Evolutionary conservation across 2,888 invertebrate species (phyloP).

Genomic region (Ctenicera cuprea): DNA sequence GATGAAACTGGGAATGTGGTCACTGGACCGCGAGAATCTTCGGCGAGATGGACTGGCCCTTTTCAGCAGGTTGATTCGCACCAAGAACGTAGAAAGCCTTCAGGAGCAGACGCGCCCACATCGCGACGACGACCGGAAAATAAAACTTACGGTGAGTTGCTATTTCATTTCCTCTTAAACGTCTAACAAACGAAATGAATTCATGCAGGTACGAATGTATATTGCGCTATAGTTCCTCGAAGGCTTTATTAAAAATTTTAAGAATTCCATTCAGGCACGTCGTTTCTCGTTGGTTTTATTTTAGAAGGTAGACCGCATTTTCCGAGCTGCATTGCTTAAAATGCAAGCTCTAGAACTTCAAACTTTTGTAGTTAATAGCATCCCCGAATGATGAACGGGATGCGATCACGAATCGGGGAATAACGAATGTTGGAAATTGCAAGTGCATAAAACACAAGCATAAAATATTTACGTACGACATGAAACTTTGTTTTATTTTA

Average conservation of each 20-base stretch:
- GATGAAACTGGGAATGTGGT: conserved; percentile 75
- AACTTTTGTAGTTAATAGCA: not conserved
- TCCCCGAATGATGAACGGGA: not conserved
- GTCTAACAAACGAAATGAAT: not conserved
- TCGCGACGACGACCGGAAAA: conserved; percentile 78
- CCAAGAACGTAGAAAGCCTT: conserved; percentile 86
- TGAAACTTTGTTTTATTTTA: too few relatives aligned
- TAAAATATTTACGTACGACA: not conserved
- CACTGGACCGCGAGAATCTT: conserved; percentile 77
- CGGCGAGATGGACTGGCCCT: conserved; percentile 82
- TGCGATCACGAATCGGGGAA: conserved; percentile 1
- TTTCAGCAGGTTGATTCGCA: conserved; percentile 89
- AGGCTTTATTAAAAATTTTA: conserved; percentile 10
- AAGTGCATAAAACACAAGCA: not conserved
- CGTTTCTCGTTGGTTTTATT: not conserved
- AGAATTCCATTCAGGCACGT: not conserved
- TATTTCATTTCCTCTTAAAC: conserved; percentile 10
- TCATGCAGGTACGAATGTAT: not conserved
- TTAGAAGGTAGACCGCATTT: conserved; percentile 9
- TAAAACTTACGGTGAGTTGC: conserved; percentile 83
- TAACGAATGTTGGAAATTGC: not conserved
- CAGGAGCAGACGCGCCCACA: conserved; percentile 74
- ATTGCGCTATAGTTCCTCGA: not conserved
- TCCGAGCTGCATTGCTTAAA: conserved; percentile 22
- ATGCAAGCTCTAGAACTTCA: conserved; percentile 36